These are phyloP conservation scores for Pangasius djambal DNA, from an alignment of 2,797 vertebrate species.

Conservation along the genomic window DNA sequence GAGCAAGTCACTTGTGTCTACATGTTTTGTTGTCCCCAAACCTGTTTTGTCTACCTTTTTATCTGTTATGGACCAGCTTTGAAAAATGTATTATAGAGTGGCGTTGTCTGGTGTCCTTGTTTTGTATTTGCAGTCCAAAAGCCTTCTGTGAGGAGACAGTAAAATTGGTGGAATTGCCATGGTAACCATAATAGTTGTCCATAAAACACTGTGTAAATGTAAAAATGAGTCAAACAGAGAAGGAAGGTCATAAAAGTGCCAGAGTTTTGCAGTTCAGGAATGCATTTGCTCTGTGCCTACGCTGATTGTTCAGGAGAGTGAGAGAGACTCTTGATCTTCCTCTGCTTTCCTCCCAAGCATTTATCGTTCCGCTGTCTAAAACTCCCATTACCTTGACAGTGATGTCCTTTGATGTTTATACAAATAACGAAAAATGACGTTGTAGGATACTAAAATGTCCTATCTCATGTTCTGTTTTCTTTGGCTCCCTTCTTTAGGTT, in stretches of 20 bases:
- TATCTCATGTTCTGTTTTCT: neutral
- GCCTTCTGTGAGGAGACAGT: constrained; percentile 66
- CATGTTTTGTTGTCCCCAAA: constrained; percentile 21
- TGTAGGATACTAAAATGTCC: constrained; percentile 9
- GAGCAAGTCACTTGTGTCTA: neutral
- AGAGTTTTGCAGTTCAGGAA: constrained; percentile 41
- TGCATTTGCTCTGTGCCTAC: constrained; percentile 31
- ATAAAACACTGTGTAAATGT: constrained; percentile 81
- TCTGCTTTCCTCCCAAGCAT: constrained; percentile 16
- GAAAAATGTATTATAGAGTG: constrained; percentile 4
- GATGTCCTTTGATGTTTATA: constrained; percentile 32
- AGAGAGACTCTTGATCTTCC: constrained; percentile 23
- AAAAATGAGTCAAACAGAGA: constrained; percentile 79
- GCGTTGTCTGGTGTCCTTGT: constrained; percentile 17
- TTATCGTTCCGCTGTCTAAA: constrained; percentile 12
- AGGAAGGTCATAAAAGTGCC: constrained; percentile 68
- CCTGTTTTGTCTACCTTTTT: constrained; percentile 37
- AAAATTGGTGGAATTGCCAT: constrained; percentile 77
- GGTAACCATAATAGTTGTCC: constrained; percentile 77
- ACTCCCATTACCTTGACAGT: constrained; percentile 29
- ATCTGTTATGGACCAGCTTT: constrained; percentile 37
- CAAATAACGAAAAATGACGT: constrained; percentile 32
- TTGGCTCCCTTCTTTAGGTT: neutral
- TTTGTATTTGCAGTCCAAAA: constrained; percentile 67
- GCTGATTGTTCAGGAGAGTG: neutral